These are phyloP conservation scores for Pelvicachromis taeniatus DNA, from an alignment of 2,113 vertebrate species.

Conservation along the genomic window DNA sequence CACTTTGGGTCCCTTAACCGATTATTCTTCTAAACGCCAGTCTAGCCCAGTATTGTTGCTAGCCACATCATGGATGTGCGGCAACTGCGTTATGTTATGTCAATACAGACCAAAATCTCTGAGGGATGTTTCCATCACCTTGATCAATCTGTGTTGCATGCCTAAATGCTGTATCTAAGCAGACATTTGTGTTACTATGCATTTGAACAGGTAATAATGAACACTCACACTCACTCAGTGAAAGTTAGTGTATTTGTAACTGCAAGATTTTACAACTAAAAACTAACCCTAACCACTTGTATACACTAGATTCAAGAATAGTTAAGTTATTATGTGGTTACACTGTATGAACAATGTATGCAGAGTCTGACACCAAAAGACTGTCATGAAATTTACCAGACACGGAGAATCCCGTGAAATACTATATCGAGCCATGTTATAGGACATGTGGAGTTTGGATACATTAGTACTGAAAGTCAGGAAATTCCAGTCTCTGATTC, in stretches of 20 bases:
- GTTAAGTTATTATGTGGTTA: not conserved
- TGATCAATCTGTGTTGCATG: not conserved
- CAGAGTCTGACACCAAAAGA: not conserved
- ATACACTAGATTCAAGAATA: not conserved
- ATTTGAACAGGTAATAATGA: not conserved
- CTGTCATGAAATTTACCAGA: not conserved
- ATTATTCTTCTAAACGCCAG: not conserved
- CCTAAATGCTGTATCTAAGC: not conserved
- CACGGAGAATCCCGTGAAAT: not conserved
- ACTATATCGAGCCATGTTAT: not conserved
- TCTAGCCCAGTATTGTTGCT: not conserved
- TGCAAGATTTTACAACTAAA: not conserved
- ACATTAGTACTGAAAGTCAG: not conserved
- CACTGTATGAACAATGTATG: not conserved
- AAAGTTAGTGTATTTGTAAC: not conserved
- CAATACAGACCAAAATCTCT: not conserved
- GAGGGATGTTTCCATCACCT: not conserved
- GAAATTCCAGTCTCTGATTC: not conserved
- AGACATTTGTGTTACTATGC: not conserved
- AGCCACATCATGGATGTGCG: not conserved
- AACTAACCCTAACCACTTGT: not conserved
- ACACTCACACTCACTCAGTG: not conserved
- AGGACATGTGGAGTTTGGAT: not conserved
- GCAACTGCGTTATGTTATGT: not conserved
- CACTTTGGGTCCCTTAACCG: not conserved